Conservation (phyloP, 2,797 vertebrate species). For the Clarias fuscus region DNA sequence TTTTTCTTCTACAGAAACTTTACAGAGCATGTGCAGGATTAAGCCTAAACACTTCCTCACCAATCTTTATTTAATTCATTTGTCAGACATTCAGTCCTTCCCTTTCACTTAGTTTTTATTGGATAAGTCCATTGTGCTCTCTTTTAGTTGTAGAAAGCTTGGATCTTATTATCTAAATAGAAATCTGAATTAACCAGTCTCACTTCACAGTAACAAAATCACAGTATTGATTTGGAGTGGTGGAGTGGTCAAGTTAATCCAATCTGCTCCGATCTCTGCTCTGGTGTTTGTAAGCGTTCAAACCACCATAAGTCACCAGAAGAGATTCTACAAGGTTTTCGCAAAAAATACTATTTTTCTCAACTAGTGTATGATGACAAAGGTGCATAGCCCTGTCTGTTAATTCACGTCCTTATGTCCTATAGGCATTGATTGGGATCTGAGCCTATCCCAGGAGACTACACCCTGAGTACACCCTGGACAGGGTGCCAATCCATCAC, state of each 20-base stretch:
- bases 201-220: slow-evolving; percentile 1
- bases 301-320: neutral
- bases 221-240: neutral
- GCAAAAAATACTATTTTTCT: neutral
- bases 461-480: too few species aligned
- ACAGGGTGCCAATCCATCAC: too few species aligned
- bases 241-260: neutral
- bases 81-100: neutral
- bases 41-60: neutral
- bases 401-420: neutral
- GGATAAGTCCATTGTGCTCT: neutral
- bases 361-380: neutral
- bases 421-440: neutral
- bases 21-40: neutral
- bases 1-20: neutral
- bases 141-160: neutral
- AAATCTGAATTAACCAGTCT: neutral
- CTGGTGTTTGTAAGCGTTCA: too few species aligned
- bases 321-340: neutral
- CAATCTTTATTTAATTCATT: neutral
- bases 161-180: neutral
- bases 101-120: neutral
- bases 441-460: too few species aligned
- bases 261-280: neutral
- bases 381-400: neutral